Base-by-base conservation (phyloP, 2,113 vertebrate genomes). In the Orycteropus afer region DNA sequence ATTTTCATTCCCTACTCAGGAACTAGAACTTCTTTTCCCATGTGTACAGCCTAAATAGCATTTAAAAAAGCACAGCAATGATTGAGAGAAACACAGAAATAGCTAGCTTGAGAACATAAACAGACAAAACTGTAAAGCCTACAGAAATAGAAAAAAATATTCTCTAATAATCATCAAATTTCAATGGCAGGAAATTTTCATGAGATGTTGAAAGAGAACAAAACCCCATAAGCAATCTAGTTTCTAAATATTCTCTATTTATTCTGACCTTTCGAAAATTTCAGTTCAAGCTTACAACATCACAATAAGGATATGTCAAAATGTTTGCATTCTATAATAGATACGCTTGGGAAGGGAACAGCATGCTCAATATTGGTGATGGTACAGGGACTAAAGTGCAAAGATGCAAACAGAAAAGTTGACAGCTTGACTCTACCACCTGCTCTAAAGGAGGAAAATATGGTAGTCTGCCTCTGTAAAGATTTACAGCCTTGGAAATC, bases 1-100 rank as follows among this genome's bases (percentile, higher is more conserved):
- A 71, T 93, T 95, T 92, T 80, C n/a, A 69, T 57, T 97, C 85
- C 45, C 34, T 34, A 14, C 42, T 80, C 61, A 93, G 53, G n/a
- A 91, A 61, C 69, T 76, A 93, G 9, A 91, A 71, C 23, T 47
- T 57, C 2, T 18, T 85, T 78, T 69, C 74, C 23, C 23, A 32
- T 17, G 4, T 51, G 15, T 87, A 57, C 29, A 83, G 15, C 32
- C 86, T n/a, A 95, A 86, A 74, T 15, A 86, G 5, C 34, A 65
- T 49, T 89, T 96, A 67, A 8, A 57, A 94, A 93, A 34, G 6
- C 5, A 42, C n/a, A 45, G 74, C 82, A 69, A 1, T 90, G 47
- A 83, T n/a, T 87, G 91, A 90, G 37, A 77, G 11, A 81, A 85
- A 89, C 42, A 80, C 29, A 3, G 51, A 86, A 12, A 18, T 22